These are phyloP conservation scores for Ormyrus labotus DNA, from an alignment of 2,888 invertebrate genomes.

Conservation along the genomic window DNA sequence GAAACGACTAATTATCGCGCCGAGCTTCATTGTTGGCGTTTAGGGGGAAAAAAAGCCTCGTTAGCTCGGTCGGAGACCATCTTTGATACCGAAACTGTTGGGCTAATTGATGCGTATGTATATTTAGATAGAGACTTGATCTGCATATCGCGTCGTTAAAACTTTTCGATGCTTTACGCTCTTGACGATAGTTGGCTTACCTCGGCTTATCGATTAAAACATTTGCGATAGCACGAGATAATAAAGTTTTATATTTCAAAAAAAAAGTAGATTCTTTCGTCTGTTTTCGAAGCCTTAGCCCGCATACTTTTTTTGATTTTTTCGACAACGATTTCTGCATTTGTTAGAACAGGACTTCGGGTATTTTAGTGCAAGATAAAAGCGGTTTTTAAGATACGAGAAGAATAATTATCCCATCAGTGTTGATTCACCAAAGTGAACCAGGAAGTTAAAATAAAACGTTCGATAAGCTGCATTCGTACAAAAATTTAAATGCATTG, in stretches of 20 bases:
- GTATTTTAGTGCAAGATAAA: no score
- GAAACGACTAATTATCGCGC: not conserved
- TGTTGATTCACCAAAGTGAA: no score
- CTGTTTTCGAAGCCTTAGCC: no score
- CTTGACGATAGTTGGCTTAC: not conserved
- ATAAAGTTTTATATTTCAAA: slow-evolving; percentile 15
- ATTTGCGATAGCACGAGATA: not conserved
- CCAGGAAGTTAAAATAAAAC: no score
- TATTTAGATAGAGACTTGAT: slow-evolving; percentile 35
- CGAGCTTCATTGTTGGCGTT: not conserved
- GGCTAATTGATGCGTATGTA: slow-evolving; percentile 33
- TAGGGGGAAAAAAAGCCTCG: not conserved
- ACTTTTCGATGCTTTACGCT: slow-evolving; percentile 16
- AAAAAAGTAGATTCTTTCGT: no score
- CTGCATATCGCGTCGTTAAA: slow-evolving; percentile 38
- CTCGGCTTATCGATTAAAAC: slow-evolving; percentile 4
- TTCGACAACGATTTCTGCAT: no score
- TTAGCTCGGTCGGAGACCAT: not conserved
- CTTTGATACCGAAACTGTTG: not conserved
- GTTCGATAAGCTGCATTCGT: no score
- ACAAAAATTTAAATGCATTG: no score
- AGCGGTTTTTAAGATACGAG: no score
- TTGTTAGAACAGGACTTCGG: no score
- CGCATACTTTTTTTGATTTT: no score
- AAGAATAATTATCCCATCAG: no score